Base-by-base conservation (phyloP, 2,888 invertebrate species). In the Loripinus fragilis region DNA sequence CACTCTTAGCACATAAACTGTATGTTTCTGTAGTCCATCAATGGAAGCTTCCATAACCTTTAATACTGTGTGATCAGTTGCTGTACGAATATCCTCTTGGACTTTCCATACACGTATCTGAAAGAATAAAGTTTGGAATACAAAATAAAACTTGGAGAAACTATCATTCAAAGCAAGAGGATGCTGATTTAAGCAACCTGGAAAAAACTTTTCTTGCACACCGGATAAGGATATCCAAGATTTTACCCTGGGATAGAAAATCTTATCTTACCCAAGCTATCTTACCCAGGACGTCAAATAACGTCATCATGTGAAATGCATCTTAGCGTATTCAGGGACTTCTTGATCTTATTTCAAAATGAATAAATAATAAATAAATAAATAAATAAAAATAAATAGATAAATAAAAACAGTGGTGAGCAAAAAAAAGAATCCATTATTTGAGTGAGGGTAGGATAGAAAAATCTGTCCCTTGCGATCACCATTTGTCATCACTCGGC, bases 1-100 rank as follows among this genome's bases (percentile, higher is more conserved):
- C 20, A 81, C 66, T 10, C 80, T 67, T 15, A 81, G 38, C 20
- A 68, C 74, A 69, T 80, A 80, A 12, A 80, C 80, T 50, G 72
- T 73, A n/a, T 76, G 70, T 30, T 41, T 67, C 68, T 77, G 80
- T 52, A 81, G 35, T 25, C 71, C 65, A 0, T 42, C 33, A 12
- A 81, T 12, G 10, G 72, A 25, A 8, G 74, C 45, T 30, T 80
- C 76, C 48, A 50, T 48, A 12, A 71, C 77, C 35, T 74, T 81
- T 0, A 45, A 74, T 3, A 45, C 64, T 35, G 35, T 38, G 17
- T 42, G 70, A 38, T 77, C 71, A 50, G 33, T 69, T 12, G 74
- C 74, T 33, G 77, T 74, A 0, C 80, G 71, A n/a, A 81, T 70
- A 48, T 81, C 80, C 41, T 60, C 60, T 60, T 20, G 60, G 25